These are phyloP conservation scores for Drosophila infuscata DNA, from an alignment of 2,888 invertebrate species.

Conservation along the genomic window DNA sequence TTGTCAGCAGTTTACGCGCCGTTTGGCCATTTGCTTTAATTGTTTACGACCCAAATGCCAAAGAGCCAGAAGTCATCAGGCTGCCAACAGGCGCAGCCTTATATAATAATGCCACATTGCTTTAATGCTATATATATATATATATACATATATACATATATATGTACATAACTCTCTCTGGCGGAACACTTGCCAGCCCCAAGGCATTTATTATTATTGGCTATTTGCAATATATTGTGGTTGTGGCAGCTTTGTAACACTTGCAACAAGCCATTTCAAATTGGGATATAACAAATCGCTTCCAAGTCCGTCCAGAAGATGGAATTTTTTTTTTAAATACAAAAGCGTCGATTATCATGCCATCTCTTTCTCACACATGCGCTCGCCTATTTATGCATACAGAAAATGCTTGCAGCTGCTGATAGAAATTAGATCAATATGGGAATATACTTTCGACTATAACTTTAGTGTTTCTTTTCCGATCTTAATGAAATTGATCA, in stretches of 20 bases:
- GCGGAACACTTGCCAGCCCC: constrained; percentile 24
- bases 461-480: no score
- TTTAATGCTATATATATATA: constrained; percentile 1
- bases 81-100: not conserved
- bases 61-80: constrained; percentile 18
- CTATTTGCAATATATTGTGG: not conserved
- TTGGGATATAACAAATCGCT: not conserved
- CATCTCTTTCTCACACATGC: no score
- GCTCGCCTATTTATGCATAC: no score
- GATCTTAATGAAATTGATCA: no score
- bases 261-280: not conserved
- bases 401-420: no score
- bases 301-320: not conserved
- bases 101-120: constrained; percentile 12
- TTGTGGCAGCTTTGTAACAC: constrained; percentile 1
- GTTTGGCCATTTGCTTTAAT: constrained; percentile 52
- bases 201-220: constrained; percentile 22
- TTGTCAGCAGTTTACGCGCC: constrained; percentile 67
- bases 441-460: no score
- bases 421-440: no score
- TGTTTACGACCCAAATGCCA: constrained; percentile 63
- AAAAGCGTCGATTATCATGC: no score
- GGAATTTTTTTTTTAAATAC: no score
- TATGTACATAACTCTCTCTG: constrained; percentile 14
- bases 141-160: no score